These are phyloP conservation scores for Labrus mixtus DNA, from an alignment of 2,113 vertebrate genomes.

Conservation along the genomic window DNA sequence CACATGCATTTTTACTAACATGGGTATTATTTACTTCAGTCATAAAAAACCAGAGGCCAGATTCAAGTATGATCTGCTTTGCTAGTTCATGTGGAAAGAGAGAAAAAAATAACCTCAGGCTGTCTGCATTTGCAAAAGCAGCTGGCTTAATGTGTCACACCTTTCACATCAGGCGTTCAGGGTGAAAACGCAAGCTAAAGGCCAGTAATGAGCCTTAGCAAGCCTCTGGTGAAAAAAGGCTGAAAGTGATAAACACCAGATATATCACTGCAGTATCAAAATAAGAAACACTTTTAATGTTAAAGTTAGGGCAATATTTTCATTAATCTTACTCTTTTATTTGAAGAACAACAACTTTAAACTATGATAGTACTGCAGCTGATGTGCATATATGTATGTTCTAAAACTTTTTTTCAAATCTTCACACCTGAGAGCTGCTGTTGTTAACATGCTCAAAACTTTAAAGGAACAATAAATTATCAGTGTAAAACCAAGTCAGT, in stretches of 20 bases:
- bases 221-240: conserved; percentile 3
- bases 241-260: conserved; percentile 5
- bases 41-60: conserved; percentile 8
- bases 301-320: no score
- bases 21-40: conserved; percentile 25
- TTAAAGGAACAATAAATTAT: no score
- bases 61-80: conserved; percentile 28
- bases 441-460: no score
- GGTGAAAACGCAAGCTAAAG: conserved; percentile 37
- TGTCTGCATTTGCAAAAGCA: conserved; percentile 37
- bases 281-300: neutral
- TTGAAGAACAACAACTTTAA: no score
- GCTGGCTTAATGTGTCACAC: conserved; percentile 50
- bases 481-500: no score
- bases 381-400: no score
- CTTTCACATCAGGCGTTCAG: conserved; percentile 40
- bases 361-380: no score
- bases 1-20: conserved; percentile 12
- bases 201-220: conserved; percentile 35
- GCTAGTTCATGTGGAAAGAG: conserved; percentile 41
- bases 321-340: no score
- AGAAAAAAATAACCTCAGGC: conserved; percentile 47
- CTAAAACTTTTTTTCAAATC: no score
- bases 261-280: neutral
- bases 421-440: no score